These are phyloP conservation scores for Arctia plantaginis DNA, from an alignment of 2,888 invertebrate species.

Conservation along the genomic window DNA sequence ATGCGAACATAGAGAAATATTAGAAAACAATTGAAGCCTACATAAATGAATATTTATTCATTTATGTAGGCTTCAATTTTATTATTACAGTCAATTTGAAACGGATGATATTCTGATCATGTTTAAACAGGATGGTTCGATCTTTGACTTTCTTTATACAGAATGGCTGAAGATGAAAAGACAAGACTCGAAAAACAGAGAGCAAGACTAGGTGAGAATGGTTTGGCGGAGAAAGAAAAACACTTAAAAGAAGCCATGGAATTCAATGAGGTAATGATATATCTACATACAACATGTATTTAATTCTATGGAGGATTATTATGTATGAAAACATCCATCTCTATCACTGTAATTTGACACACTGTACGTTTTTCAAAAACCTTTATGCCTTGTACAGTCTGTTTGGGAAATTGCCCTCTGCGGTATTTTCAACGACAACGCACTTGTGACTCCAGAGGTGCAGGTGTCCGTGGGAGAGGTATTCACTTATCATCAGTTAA, in stretches of 20 bases:
- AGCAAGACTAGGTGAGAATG: slow-evolving; percentile 88
- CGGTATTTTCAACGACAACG: too few relatives aligned
- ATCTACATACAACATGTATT: background rate
- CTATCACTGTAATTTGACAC: too few relatives aligned
- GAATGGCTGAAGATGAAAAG: slow-evolving; percentile 91
- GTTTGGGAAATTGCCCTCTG: too few relatives aligned
- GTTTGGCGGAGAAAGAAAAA: slow-evolving; percentile 88
- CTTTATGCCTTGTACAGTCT: too few relatives aligned
- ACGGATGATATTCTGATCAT: background rate
- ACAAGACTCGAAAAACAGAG: slow-evolving; percentile 89
- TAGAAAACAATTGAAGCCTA: too few relatives aligned
- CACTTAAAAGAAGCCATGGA: slow-evolving; percentile 89
- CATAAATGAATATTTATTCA: background rate
- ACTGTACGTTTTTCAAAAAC: too few relatives aligned
- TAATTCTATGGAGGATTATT: background rate
- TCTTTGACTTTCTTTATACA: slow-evolving; percentile 41
- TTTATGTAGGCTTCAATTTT: background rate
- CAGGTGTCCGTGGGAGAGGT: too few relatives aligned
- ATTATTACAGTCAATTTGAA: background rate
- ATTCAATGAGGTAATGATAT: slow-evolving; percentile 89
- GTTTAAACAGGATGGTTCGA: background rate
- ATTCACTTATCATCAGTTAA: too few relatives aligned
- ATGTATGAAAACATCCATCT: too few relatives aligned
- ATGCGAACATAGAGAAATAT: too few relatives aligned
- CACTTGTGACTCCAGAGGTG: too few relatives aligned